Base-by-base conservation (phyloP, 2,113 vertebrate species). In the Protomyctophum bolini region DNA sequence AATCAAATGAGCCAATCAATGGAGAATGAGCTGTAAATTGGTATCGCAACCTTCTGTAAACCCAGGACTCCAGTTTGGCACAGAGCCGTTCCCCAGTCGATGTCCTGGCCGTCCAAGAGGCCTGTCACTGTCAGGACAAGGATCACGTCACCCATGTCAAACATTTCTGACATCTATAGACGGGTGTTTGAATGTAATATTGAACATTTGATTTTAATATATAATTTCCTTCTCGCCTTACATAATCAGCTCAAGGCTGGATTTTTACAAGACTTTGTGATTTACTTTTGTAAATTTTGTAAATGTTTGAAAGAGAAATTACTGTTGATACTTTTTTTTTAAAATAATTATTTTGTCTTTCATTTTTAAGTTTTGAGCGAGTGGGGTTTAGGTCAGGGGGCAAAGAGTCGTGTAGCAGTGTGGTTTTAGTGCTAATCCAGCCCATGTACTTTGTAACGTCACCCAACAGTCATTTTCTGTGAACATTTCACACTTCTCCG, bases 231-330 rank as follows among this genome's bases (percentile, higher is more conserved):
- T 21, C 21, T 21, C 29, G 88, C 91, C 90, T 93, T 93, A 91
- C 75, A 81, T 84, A 62, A 73, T 91, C 88, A 84, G 87, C 86
- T 7, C 58, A 79, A 63, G 64, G 87, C 85, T 89, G 89, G 83
- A 68, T 87, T 92, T 93, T 92, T 92, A 91, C 77, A 83, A 85
- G 83, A 41, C 86, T 79, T 77, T 87, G 76, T 86, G 78, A 86
- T 85, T 88, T 88, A 83, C 76, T 86, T 86, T 87, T 94, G 91
- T 94, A 93, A 74, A 93, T 86, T 93, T 92, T 93, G 92, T 92
- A 93, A 91, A 93, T 91, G 88, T 80, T 87, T 88, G 64, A 73
- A 72, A 83, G 80, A 89, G 70, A 75, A 87, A 85, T 79, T 79
- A 87, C 68, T 85, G 79, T 86, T 83, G 59, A 59, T 85, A 68